Percentiles rank a stretch among this genome's conserved stretches.
Conservation (phyloP, 1,140 invertebrate genomes). For the Pinna nobilis region DNA sequence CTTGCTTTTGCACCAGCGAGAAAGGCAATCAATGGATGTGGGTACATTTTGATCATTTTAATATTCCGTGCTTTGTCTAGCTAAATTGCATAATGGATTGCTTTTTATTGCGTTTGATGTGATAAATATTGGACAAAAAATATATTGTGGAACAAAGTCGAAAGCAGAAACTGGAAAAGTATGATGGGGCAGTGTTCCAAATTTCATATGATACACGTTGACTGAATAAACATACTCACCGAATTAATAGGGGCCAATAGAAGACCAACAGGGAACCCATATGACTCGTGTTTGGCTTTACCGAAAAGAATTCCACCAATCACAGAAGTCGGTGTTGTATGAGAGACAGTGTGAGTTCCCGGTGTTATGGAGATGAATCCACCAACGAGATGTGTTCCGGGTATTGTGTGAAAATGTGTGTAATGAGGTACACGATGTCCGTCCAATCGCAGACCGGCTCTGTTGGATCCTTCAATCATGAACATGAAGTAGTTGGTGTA, state of each 20-base stretch:
- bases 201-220: too few species aligned
- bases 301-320: constrained; percentile 36
- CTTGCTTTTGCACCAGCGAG: too few species aligned
- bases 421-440: background rate
- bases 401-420: constrained; percentile 14
- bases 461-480: constrained; percentile 26
- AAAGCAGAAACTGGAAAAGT: too few species aligned
- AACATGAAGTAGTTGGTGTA: constrained; percentile 47
- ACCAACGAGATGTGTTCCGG: constrained; percentile 22
- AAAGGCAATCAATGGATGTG: too few species aligned
- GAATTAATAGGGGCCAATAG: constrained; percentile 25
- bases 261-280: constrained; percentile 29
- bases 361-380: constrained; percentile 14
- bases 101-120: too few species aligned
- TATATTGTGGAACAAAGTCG: too few species aligned
- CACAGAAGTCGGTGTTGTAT: constrained; percentile 19
- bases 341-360: constrained; percentile 25
- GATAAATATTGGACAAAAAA: too few species aligned
- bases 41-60: too few species aligned
- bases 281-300: constrained; percentile 23
- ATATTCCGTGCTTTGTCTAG: too few species aligned
- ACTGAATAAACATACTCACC: too few species aligned
- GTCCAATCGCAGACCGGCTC: constrained; percentile 18
- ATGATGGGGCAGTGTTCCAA: too few species aligned
- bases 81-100: too few species aligned